A percentile compares a stretch with the other conserved stretches of the same genome.
phyloP scores from a whole-genome alignment of 2,888 invertebrate species.

The Slavum lentiscoides region DNA sequence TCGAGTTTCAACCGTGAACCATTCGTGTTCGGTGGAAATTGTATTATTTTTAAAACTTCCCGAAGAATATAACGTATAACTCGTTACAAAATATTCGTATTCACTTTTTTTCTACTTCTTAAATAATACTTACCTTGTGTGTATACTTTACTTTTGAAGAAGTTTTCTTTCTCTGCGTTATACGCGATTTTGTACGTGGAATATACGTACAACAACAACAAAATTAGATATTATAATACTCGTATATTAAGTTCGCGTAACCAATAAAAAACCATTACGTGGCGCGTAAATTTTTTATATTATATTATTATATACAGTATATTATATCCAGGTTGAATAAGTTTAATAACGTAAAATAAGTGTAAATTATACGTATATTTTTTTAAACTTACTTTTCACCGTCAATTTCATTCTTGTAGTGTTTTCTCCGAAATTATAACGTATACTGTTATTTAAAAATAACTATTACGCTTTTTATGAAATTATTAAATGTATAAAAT shows the following conservation, averaged over 20 bases:
- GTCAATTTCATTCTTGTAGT: not conserved
- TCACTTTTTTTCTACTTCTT: not conserved
- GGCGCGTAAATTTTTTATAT: not conserved
- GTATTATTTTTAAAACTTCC: constrained; percentile 46
- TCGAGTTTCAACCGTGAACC: constrained; percentile 17
- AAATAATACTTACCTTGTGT: constrained; percentile 23
- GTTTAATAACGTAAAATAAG: too few species aligned
- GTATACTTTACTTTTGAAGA: constrained; percentile 29
- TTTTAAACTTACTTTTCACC: too few species aligned
- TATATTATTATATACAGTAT: constrained; percentile 5
- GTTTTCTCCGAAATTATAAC: not conserved
- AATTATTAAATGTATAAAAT: too few species aligned
- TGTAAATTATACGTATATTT: too few species aligned
- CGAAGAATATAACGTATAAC: constrained; percentile 2
- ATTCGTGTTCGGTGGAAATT: constrained; percentile 32
- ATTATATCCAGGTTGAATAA: not conserved
- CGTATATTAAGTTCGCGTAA: constrained; percentile 17
- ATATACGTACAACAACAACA: constrained; percentile 24
- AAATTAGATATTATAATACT: constrained; percentile 42
- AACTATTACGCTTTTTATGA: too few species aligned
- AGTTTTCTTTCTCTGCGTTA: constrained; percentile 29
- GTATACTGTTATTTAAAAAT: too few species aligned
- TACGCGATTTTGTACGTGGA: constrained; percentile 22
- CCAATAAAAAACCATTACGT: constrained; percentile 27
- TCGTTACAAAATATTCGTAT: constrained; percentile 42